These are phyloP conservation scores for Fragum whitleyi DNA, from an alignment of 2,888 invertebrate species.

Conservation along the genomic window DNA sequence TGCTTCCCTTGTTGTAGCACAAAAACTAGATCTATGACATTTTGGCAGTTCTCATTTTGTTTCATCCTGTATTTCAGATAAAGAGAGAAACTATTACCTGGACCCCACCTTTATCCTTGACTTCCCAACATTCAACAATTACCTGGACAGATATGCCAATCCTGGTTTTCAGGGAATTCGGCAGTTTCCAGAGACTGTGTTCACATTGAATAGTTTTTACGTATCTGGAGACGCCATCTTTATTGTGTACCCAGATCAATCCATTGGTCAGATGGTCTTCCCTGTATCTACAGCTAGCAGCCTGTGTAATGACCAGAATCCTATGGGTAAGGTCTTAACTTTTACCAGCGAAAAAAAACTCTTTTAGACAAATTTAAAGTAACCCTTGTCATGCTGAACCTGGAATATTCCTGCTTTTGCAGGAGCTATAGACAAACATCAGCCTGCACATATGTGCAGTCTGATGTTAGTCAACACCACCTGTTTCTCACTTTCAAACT, in stretches of 20 bases:
- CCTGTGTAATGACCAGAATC: slow-evolving; percentile 77
- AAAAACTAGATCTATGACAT: too few species aligned
- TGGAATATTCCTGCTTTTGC: too few species aligned
- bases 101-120: slow-evolving; percentile 77
- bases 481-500: too few species aligned
- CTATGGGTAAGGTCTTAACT: slow-evolving; percentile 72
- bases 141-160: slow-evolving; percentile 70
- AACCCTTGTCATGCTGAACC: too few species aligned
- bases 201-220: slow-evolving; percentile 62
- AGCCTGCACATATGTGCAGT: too few species aligned
- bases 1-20: too few species aligned
- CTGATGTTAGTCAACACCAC: too few species aligned
- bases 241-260: slow-evolving; percentile 74
- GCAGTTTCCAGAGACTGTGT: slow-evolving; percentile 43
- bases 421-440: too few species aligned
- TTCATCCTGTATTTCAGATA: too few species aligned
- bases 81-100: slow-evolving; percentile 79
- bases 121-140: slow-evolving; percentile 69
- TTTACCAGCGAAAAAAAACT: too few species aligned
- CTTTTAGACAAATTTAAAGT: too few species aligned
- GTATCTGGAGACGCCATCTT: slow-evolving; percentile 78
- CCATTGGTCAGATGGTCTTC: slow-evolving; percentile 71
- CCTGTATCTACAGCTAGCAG: slow-evolving; percentile 69
- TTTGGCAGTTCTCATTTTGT: too few species aligned
- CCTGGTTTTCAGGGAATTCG: slow-evolving; percentile 68